phyloP scores from a whole-genome alignment of 2,113 vertebrate genomes.

The Myxocyprinus asiaticus region DNA sequence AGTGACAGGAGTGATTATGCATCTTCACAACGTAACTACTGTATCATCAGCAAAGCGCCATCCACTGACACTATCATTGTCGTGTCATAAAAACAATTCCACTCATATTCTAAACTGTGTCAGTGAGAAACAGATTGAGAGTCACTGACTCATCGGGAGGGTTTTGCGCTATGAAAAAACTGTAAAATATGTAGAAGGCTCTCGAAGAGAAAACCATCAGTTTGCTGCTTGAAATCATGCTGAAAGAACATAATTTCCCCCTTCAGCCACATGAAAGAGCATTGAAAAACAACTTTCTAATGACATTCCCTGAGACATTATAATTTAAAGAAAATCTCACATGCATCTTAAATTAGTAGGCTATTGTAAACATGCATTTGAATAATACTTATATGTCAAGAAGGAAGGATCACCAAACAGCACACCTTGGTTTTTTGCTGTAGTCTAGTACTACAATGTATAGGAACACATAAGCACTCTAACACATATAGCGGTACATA shows the following conservation, averaged over 20 bases:
- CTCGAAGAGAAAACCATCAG: conserved; percentile 32
- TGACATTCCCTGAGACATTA: conserved; percentile 49
- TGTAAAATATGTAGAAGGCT: conserved; percentile 12
- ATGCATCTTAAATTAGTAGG: conserved; percentile 46
- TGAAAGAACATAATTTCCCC: conserved; percentile 27
- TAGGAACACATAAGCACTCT: too few relatives aligned
- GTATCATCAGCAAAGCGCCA: conserved; percentile 25
- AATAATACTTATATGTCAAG: conserved; percentile 28
- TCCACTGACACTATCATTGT: conserved; percentile 16
- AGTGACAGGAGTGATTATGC: conserved; percentile 21
- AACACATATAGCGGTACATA: neutral
- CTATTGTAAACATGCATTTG: conserved; percentile 37
- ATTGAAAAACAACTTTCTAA: conserved; percentile 46
- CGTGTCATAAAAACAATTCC: conserved; percentile 16
- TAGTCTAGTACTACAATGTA: conserved; percentile 44
- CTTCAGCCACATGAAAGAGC: conserved; percentile 48
- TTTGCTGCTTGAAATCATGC: conserved; percentile 27
- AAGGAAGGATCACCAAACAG: neutral
- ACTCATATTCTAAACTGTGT: conserved; percentile 17
- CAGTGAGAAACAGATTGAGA: conserved; percentile 32
- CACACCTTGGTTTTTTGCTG: conserved; percentile 21
- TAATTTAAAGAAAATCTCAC: conserved; percentile 50
- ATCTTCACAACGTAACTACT: neutral
- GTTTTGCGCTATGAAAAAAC: conserved; percentile 11
- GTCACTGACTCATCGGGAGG: conserved; percentile 25